Conservation (phyloP, 1,140 invertebrate species). For the Lordiphosa clarofinis region DNA sequence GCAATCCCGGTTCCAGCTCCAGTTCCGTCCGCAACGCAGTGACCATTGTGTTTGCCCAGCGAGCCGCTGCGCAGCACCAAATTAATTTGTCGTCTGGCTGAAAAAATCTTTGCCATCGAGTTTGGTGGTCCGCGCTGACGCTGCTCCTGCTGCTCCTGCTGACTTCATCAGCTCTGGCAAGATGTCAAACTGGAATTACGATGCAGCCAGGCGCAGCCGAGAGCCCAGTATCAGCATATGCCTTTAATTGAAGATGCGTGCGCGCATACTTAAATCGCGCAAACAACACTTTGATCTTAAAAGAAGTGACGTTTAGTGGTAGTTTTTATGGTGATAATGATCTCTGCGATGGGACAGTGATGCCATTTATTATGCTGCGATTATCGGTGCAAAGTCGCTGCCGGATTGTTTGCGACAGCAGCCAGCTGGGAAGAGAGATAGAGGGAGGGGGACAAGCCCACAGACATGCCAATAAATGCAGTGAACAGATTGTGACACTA, state of each 20-base stretch:
- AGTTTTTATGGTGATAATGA: slow-evolving; percentile 76
- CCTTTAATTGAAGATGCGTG: slow-evolving; percentile 79
- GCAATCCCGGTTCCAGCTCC: slow-evolving; percentile 7
- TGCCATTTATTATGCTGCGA: slow-evolving; percentile 72
- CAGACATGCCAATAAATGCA: background rate
- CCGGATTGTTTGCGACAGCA: background rate
- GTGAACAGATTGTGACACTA: slow-evolving; percentile 22
- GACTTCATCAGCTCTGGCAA: slow-evolving; percentile 35
- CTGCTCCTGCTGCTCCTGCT: slow-evolving; percentile 6
- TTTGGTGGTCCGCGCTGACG: slow-evolving; percentile 27
- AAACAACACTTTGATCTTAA: slow-evolving; percentile 79
- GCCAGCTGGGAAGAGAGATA: background rate
- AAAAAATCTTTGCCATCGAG: slow-evolving; percentile 13
- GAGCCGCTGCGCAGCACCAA: slow-evolving; percentile 27
- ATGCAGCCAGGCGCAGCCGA: slow-evolving; percentile 26
- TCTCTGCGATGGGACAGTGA: slow-evolving; percentile 74
- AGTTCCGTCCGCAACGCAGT: background rate
- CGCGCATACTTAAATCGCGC: slow-evolving; percentile 71
- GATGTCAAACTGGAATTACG: slow-evolving; percentile 58
- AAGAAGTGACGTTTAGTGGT: slow-evolving; percentile 79
- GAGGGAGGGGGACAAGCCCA: no score
- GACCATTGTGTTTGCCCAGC: background rate
- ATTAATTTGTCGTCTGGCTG: slow-evolving; percentile 65
- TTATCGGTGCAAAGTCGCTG: slow-evolving; percentile 26
- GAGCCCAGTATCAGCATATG: slow-evolving; percentile 42